Conservation (phyloP, 2,113 vertebrate genomes). For the rat (Rattus norvegicus) region DNA sequence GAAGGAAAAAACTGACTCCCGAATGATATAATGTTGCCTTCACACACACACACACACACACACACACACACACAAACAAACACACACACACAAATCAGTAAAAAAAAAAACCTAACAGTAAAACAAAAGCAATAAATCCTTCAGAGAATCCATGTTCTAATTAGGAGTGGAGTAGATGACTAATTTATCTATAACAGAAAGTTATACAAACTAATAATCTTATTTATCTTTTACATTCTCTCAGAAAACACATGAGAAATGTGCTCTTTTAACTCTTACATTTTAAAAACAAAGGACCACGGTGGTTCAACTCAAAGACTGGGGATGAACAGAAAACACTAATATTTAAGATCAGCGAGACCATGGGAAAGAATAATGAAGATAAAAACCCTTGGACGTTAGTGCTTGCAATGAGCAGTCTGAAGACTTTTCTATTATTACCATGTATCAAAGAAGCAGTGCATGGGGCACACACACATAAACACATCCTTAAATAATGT, state of each 20-base stretch:
- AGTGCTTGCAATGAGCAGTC: background rate
- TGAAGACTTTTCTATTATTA: background rate
- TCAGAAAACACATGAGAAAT: background rate
- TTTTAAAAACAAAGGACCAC: background rate
- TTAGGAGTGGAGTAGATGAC: background rate
- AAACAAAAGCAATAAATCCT: background rate
- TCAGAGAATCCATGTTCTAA: background rate
- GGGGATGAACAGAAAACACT: background rate
- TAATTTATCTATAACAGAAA: slow-evolving; percentile 1
- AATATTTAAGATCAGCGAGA: background rate
- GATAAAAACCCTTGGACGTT: background rate
- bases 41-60: background rate
- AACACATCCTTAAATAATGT: background rate
- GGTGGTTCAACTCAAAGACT: background rate
- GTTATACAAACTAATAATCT: background rate
- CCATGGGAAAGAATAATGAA: background rate
- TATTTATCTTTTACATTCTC: background rate
- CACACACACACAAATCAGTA: background rate
- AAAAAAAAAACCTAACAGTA: too few relatives aligned
- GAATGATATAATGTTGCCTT: background rate
- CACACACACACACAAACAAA: background rate
- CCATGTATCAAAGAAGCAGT: background rate
- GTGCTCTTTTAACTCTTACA: background rate
- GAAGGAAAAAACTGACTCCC: background rate
- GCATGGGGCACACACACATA: background rate